These are phyloP conservation scores for Ptychadena robeensis DNA, from an alignment of 2,797 vertebrate species.

Conservation along the genomic window DNA sequence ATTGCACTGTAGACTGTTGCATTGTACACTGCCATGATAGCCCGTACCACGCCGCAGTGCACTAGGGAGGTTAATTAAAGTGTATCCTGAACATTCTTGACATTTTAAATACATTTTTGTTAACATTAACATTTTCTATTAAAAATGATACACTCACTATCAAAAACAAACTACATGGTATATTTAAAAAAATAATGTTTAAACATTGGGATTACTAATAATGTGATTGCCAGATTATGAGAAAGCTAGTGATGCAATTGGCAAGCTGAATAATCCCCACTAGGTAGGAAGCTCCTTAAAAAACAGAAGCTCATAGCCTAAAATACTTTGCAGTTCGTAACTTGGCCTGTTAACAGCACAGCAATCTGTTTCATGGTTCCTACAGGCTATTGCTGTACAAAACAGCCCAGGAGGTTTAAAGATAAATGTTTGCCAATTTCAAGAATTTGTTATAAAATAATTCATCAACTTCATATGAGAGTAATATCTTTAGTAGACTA, in stretches of 20 bases:
- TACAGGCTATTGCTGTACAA: slow-evolving; percentile 32
- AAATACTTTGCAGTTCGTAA: slow-evolving; percentile 24
- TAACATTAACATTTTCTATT: too few species aligned
- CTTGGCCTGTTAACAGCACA: slow-evolving; percentile 16
- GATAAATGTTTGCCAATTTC: slow-evolving; percentile 25
- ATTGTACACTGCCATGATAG: too few species aligned
- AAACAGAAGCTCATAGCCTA: slow-evolving; percentile 10
- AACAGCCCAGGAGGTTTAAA: slow-evolving; percentile 30
- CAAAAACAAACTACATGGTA: slow-evolving; percentile 3
- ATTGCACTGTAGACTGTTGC: too few species aligned
- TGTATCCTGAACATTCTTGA: background rate
- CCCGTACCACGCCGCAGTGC: too few species aligned
- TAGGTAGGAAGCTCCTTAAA: background rate
- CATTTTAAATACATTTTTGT: too few species aligned
- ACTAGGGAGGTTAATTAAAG: background rate
- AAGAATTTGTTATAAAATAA: background rate
- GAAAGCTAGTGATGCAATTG: background rate
- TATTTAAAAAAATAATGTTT: background rate
- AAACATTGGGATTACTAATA: slow-evolving; percentile 12
- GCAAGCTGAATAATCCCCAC: slow-evolving; percentile 22
- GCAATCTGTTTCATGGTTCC: slow-evolving; percentile 46
- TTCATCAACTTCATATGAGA: background rate
- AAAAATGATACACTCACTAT: slow-evolving; percentile 18
- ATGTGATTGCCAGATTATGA: slow-evolving; percentile 1
- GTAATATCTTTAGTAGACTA: background rate